Base-by-base conservation (phyloP, 2,888 invertebrate genomes). In the Julus scandinavius region DNA sequence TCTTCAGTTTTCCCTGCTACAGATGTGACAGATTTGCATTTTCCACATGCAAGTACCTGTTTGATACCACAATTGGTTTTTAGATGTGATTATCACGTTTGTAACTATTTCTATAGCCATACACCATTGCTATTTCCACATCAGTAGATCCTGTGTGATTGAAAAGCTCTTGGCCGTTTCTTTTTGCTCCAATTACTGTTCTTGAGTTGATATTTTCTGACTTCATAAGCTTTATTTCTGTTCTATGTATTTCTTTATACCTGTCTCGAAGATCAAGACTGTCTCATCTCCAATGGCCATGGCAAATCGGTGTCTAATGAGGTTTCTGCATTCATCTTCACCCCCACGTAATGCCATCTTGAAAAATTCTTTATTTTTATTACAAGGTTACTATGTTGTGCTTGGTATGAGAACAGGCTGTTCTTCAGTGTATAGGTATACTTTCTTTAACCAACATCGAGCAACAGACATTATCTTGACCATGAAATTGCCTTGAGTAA, bases 361-460 rank as follows among this genome's bases (percentile, higher is more conserved):
- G n/a, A 54, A 63, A 63, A 63, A 63, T 63, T 63, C 63, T 63
- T 63, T n/a, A n/a, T 63, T 63, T 63, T 63, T 63, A 63, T 63
- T 63, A 17, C n/a, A 17, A n/a, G n/a, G n/a, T 63, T 63, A 63
- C 63, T 63, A 63, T n/a, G 63, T 6, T n/a, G 63, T 5, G 63
- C 63, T n/a, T n/a, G n/a, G 63, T n/a, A 3, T 63, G 63, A n/a
- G n/a, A n/a, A 63, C n/a, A n/a, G n/a, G 63, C 63, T n/a, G 17
- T 63, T 63, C 63, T n/a, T 63, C 63, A n/a, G 63, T 1, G 17
- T n/a, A 63, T n/a, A n/a, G n/a, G n/a, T n/a, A 3, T 63, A n/a
- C 17, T n/a, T 63, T 63, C 63, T 63, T 63, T 63, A 63, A 1
- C 63, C 63, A 63, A 63, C 63, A 63, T 15, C n/a, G n/a, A n/a